Base-by-base conservation (phyloP, 2,888 invertebrate species). In the Aspidapion aeneum region DNA sequence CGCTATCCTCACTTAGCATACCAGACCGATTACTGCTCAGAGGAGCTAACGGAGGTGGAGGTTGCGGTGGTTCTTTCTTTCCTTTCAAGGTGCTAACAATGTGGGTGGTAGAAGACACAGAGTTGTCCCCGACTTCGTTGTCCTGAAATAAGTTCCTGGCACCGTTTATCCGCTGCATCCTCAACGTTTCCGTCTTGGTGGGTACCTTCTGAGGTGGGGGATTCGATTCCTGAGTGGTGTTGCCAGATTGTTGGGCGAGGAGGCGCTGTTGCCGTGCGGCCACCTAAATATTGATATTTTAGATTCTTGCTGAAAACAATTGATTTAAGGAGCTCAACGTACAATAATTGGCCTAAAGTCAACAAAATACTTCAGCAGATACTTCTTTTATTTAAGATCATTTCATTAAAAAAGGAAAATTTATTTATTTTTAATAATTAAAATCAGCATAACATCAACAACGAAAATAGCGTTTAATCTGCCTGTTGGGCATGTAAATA, bases 261-360 rank as follows among this genome's bases (percentile, higher is more conserved):
- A 86, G 83, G 69, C 84, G 81, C 72, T 86, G 83, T 73, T 89
- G 90, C 1, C 89, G 83, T 71, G 90, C 89, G 1, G 86, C 86
- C 64, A 88, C 87, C 88, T 88, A 73, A 50, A 21, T 18, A 17
- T 12, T 56, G 50, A n/a, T n/a, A n/a, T n/a, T n/a, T n/a, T n/a
- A n/a, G n/a, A n/a, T n/a, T n/a, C n/a, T n/a, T n/a, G n/a, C n/a
- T n/a, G n/a, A n/a, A n/a, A n/a, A n/a, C n/a, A n/a, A n/a, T n/a
- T n/a, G n/a, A n/a, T n/a, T n/a, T n/a, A n/a, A n/a, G n/a, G n/a
- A n/a, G n/a, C n/a, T n/a, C n/a, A n/a, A n/a, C n/a, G n/a, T n/a
- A n/a, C n/a, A n/a, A n/a, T n/a, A n/a, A n/a, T n/a, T n/a, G n/a
- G n/a, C n/a, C n/a, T n/a, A n/a, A n/a, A n/a, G n/a, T n/a, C n/a